These are phyloP conservation scores for Tinamus major DNA, from an alignment of 2,797 vertebrate genomes.

Conservation along the genomic window DNA sequence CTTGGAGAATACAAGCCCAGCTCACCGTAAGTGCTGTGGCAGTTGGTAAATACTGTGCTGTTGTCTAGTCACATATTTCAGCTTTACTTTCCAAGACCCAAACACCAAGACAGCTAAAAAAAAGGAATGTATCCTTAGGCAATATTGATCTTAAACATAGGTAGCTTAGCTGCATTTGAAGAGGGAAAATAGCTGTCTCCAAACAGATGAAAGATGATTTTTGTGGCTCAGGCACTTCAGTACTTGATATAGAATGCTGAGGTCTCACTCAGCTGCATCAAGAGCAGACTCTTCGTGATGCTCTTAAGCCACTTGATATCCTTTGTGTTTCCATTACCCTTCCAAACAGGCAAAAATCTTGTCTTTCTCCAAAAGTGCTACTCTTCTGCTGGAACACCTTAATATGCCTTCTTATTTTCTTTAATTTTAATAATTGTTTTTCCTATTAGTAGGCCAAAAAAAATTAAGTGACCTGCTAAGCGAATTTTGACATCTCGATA, in stretches of 20 bases:
- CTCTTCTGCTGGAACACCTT: background rate
- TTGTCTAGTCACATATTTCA: background rate
- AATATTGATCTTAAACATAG: background rate
- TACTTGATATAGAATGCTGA: conserved; percentile 28
- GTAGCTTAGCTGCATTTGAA: background rate
- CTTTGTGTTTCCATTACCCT: conserved; percentile 11
- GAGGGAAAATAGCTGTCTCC: background rate
- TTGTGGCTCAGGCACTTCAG: conserved; percentile 7
- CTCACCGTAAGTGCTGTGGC: background rate
- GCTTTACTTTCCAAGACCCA: background rate
- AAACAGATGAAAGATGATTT: background rate
- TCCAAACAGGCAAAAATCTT: background rate
- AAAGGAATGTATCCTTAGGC: background rate
- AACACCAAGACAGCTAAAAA: background rate
- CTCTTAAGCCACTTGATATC: conserved; percentile 14
- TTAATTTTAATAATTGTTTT: background rate
- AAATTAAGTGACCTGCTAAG: background rate
- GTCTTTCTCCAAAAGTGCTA: background rate
- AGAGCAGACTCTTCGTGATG: background rate
- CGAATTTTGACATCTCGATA: background rate
- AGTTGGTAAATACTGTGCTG: background rate
- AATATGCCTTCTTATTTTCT: background rate
- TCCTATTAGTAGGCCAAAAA: background rate
- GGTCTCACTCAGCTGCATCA: background rate
- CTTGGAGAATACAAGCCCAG: background rate